A percentile compares a stretch with the other conserved stretches of the same genome.
phyloP scores from a whole-genome alignment of 1,140 invertebrate species.

The Tyrophagus putrescentiae region DNA sequence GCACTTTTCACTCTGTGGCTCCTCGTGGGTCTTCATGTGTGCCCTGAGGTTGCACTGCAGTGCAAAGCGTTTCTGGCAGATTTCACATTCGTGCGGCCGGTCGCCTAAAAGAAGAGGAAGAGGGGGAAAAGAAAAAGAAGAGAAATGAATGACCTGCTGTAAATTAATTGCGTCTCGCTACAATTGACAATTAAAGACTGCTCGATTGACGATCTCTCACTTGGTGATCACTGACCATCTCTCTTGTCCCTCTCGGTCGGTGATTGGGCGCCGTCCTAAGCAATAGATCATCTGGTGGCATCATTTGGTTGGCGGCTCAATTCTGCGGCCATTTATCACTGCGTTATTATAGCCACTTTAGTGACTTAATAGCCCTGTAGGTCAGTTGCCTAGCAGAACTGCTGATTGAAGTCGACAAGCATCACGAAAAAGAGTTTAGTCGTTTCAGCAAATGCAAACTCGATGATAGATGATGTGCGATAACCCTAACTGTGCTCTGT shows the following conservation, averaged over 20 bases:
- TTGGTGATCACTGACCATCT: neutral
- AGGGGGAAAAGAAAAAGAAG: neutral
- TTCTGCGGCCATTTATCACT: slow-evolving; percentile 4
- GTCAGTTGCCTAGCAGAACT: neutral
- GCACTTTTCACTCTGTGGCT: slow-evolving; percentile 31
- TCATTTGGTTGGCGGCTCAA: neutral
- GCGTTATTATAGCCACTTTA: slow-evolving; percentile 5
- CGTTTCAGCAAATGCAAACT: neutral
- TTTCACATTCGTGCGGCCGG: slow-evolving; percentile 52
- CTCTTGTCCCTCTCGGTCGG: neutral
- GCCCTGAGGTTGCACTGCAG: slow-evolving; percentile 55
- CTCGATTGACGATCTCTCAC: neutral
- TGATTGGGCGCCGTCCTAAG: neutral
- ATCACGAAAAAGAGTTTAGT: slow-evolving; percentile 5
- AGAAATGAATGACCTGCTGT: neutral
- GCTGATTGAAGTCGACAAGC: neutral
- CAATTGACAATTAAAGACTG: neutral
- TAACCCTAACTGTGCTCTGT: slow-evolving; percentile 2
- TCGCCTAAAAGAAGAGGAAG: slow-evolving; percentile 41
- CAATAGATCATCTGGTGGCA: neutral
- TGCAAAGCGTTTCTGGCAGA: slow-evolving; percentile 57
- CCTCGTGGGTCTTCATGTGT: slow-evolving; percentile 54
- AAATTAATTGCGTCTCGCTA: slow-evolving; percentile 2
- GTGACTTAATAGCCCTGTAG: neutral
- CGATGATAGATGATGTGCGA: slow-evolving; percentile 14